Evolutionary conservation across 2,888 invertebrate genomes (phyloP), one percentile per base, ranked within the genome.

Genomic region (Lagria hirta): DNA sequence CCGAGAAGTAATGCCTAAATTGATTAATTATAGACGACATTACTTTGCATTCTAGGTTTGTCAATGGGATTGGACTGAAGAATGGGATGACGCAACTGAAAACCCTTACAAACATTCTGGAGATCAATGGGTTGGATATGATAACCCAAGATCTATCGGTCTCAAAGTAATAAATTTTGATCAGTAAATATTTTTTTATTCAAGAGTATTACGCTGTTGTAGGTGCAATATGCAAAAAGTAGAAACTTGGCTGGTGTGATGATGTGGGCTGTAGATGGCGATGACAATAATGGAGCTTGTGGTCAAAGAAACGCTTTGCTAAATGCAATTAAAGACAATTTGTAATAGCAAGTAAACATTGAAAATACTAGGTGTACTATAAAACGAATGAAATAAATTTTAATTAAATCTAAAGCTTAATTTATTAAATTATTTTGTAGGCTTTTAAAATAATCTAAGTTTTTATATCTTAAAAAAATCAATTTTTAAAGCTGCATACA

Each of bases 41-140:
- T 18, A 7, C n/a, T n/a, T n/a, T n/a, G n/a, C n/a, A n/a, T 70
- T 68, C 8, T 66, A 78, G 77, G 71, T 82, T 42, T 83, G 83
- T 51, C 69, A 74, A 48, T 73, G 74, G 33, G 61, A 78, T 56
- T 85, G 50, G 50, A 48, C 50, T 6, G 41, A 70, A 7, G 68
- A 67, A 2, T 77, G 75, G 64, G 83, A 84, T 46, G 49, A 64
- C 0, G 61, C 66, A 14, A 80, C 81, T 15, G 69, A 75, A 61
- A 81, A 81, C 0, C 84, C 86, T 0, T 86, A 82, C 56, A 79
- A 81, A 1, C 75, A 73, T 51, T 73, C 68, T 16, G 76, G 72
- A 3, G 69, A 71, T n/a, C 75, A 82, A 57, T 87, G 87, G 87
- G 72, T 86, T 8, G 80, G 84, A 0, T 88, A 78, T 54, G 87